Conservation (phyloP, 2,797 vertebrate species). For the Hippoglossus hippoglossus region DNA sequence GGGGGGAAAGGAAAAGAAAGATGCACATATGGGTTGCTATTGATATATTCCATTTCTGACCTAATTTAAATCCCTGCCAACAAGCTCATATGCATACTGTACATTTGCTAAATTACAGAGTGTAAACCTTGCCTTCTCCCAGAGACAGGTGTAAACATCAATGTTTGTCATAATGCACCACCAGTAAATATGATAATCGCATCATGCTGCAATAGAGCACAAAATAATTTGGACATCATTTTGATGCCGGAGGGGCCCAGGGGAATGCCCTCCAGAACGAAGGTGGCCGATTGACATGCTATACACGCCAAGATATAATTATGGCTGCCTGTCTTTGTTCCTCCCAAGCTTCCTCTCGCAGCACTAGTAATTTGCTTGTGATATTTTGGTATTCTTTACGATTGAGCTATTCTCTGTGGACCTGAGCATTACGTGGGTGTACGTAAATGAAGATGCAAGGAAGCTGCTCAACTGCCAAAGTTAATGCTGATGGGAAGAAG, state of each 20-base stretch:
- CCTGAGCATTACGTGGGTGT: slow-evolving; percentile 73
- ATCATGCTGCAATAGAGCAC: slow-evolving; percentile 76
- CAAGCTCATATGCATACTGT: slow-evolving; percentile 88
- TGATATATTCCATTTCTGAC: slow-evolving; percentile 89
- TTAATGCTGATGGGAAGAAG: slow-evolving; percentile 3
- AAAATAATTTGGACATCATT: slow-evolving; percentile 89
- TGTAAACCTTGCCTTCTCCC: slow-evolving; percentile 79
- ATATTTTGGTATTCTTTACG: slow-evolving; percentile 83
- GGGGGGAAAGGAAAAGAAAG: slow-evolving; percentile 64
- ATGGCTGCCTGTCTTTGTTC: slow-evolving; percentile 87
- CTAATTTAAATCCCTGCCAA: slow-evolving; percentile 89
- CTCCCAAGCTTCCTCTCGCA: slow-evolving; percentile 81
- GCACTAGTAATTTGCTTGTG: slow-evolving; percentile 86
- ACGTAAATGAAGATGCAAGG: slow-evolving; percentile 63
- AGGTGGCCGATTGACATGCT: slow-evolving; percentile 87
- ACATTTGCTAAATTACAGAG: slow-evolving; percentile 87
- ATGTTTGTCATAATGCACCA: slow-evolving; percentile 83
- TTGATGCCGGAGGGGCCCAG: slow-evolving; percentile 82
- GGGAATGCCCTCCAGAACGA: slow-evolving; percentile 82
- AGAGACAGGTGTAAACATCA: slow-evolving; percentile 88
- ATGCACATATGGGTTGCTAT: slow-evolving; percentile 88
- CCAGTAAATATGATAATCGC: slow-evolving; percentile 85
- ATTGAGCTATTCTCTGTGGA: slow-evolving; percentile 81
- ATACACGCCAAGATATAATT: slow-evolving; percentile 88
- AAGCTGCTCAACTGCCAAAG: slow-evolving; percentile 59